Evolutionary conservation across 2,797 vertebrate genomes (phyloP).

Genomic region (Oceanodroma leucorhoa): DNA sequence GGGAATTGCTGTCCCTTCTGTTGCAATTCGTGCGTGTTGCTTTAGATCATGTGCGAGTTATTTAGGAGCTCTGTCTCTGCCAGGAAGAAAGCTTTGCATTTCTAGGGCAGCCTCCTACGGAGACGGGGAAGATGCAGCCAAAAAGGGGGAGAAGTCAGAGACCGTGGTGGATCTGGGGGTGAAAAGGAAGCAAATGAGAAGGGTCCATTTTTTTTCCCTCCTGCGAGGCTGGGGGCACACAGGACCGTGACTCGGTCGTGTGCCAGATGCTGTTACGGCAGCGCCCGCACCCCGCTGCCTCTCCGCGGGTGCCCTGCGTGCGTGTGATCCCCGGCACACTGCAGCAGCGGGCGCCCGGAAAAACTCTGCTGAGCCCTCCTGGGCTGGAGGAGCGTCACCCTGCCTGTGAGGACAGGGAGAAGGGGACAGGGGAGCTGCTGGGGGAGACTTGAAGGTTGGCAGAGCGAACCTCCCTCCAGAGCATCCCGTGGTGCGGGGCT

Average conservation of each 20-base stretch:
- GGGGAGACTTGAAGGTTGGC: neutral
- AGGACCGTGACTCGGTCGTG: neutral
- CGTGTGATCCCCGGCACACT: neutral
- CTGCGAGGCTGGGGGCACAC: neutral
- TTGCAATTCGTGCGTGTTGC: neutral
- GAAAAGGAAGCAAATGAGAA: neutral
- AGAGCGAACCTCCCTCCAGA: neutral
- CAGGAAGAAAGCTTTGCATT: neutral
- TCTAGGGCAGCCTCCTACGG: neutral
- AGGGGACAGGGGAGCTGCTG: neutral
- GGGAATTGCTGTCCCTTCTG: neutral
- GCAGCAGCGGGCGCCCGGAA: neutral
- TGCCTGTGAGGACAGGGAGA: neutral
- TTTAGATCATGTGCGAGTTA: neutral
- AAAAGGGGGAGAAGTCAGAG: neutral
- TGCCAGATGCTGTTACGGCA: neutral
- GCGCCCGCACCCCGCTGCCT: neutral
- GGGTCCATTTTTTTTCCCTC: neutral
- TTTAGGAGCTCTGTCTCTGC: neutral
- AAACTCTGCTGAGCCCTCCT: neutral
- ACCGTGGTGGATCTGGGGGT: neutral
- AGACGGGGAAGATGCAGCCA: neutral
- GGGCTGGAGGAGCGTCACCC: neutral
- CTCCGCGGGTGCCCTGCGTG: fast-evolving
- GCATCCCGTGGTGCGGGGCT: neutral